Base-by-base conservation (phyloP, 1,140 invertebrate species). In the Magallana ariakensis region DNA sequence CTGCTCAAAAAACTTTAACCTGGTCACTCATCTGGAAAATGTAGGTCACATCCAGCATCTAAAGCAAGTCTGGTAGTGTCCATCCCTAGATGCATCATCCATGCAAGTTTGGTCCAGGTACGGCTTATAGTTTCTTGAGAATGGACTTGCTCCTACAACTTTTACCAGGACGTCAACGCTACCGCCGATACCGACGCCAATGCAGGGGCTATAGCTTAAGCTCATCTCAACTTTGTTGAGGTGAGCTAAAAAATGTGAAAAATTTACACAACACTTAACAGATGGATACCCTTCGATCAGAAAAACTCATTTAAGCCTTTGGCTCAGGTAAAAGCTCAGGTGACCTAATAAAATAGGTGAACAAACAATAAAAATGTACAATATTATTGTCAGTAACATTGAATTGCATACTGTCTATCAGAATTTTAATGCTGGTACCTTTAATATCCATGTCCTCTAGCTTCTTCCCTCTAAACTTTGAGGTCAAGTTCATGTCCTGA, bases 371-470 rank as follows among this genome's bases (percentile, higher is more conserved):
- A 60, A 60, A 60, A 60, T 60, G 58, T 60, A 60, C 58, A 60
- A 60, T 60, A 60, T 60, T 60, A 60, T 60, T 60, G 58, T 60
- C 58, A 60, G 58, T 60, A 60, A 60, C 58, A 60, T 60, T 60
- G 58, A 60, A 60, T 60, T 60, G 58, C 58, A 60, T 60, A 60
- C 58, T 60, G 58, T 60, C 58, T 60, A 60, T 60, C 58, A 60
- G 58, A 11, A 60, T 6, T 60, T 60, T 60, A 60, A 60, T 60
- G 58, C 58, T 60, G 58, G 58, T 60, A 60, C 86, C 86, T 87
- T 83, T 87, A 53, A 87, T 87, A 83, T 87, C 86, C 82, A 87
- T 70, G n/a, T 87, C 86, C 46, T 87, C 81, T 33, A 87, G 60
- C 22, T 75, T 83, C 55, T 84, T 83, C 13, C 86, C 86, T 56